These are phyloP conservation scores for Anoplolepis gracilipes DNA, from an alignment of 1,140 invertebrate genomes.

Conservation along the genomic window DNA sequence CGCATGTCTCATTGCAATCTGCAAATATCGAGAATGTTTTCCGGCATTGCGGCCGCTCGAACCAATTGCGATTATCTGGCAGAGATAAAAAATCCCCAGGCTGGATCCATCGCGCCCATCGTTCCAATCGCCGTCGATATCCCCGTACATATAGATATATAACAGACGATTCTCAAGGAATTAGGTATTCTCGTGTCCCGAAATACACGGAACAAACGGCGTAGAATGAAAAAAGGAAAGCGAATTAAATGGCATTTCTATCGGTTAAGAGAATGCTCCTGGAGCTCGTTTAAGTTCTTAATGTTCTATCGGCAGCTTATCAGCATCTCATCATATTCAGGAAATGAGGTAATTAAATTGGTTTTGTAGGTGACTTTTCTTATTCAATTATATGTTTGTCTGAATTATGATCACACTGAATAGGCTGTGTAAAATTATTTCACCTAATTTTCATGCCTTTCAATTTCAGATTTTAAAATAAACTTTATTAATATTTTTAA, in stretches of 20 bases:
- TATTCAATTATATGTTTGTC: constrained; percentile 41
- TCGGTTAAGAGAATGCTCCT: constrained; percentile 51
- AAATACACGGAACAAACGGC: constrained; percentile 66
- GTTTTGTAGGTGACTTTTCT: constrained; percentile 49
- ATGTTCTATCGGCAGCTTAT: constrained; percentile 54
- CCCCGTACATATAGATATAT: constrained; percentile 35
- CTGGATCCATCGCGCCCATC: constrained; percentile 72
- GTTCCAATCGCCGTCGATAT: constrained; percentile 65
- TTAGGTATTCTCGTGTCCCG: constrained; percentile 73
- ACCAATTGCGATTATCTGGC: constrained; percentile 84
- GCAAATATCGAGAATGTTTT: constrained; percentile 83
- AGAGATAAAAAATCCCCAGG: constrained; percentile 72
- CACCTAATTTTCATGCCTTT: not conserved
- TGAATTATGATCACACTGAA: constrained; percentile 2
- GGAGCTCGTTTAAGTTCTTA: constrained; percentile 57
- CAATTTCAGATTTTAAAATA: not conserved
- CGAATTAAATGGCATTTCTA: constrained; percentile 69
- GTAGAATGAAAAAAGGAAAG: constrained; percentile 52
- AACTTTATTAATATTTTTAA: not conserved
- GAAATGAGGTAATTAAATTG: constrained; percentile 60
- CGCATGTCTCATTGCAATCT: constrained; percentile 85
- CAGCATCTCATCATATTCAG: constrained; percentile 34
- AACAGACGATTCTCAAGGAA: constrained; percentile 47
- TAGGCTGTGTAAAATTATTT: not conserved
- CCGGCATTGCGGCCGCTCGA: constrained; percentile 68